These are phyloP conservation scores for Drosophila pseudoobscura DNA, from an alignment of 1,140 invertebrate genomes.

Conservation along the genomic window DNA sequence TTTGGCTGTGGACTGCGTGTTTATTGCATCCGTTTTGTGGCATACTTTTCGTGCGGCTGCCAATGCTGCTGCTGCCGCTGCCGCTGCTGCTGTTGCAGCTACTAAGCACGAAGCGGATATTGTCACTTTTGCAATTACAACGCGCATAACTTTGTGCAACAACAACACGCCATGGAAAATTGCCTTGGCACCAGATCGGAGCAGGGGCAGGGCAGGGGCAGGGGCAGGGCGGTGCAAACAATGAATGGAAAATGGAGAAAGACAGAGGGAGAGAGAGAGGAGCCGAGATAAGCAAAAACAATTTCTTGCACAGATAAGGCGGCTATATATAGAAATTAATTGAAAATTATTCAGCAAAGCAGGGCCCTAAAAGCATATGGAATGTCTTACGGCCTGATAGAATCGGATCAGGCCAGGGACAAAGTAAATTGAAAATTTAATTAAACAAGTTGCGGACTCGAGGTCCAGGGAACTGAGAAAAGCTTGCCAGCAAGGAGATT, in stretches of 20 bases:
- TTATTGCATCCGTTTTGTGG: slow-evolving; percentile 66
- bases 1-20: slow-evolving; percentile 52
- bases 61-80: slow-evolving; percentile 33
- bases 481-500: too few relatives aligned
- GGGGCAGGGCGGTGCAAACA: slow-evolving; percentile 13
- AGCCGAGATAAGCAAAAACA: slow-evolving; percentile 35
- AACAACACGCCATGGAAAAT: slow-evolving; percentile 50
- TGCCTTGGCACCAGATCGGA: slow-evolving; percentile 40
- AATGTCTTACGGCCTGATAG: slow-evolving; percentile 8
- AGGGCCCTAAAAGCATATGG: slow-evolving; percentile 5
- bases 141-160: slow-evolving; percentile 59
- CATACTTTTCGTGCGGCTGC: slow-evolving; percentile 55
- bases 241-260: slow-evolving; percentile 26
- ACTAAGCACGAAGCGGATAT: slow-evolving; percentile 65
- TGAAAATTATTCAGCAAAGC: slow-evolving; percentile 26
- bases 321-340: slow-evolving; percentile 35
- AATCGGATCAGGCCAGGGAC: slow-evolving; percentile 27
- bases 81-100: slow-evolving; percentile 22
- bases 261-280: slow-evolving; percentile 4
- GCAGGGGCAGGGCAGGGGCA: neutral
- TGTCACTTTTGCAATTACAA: slow-evolving; percentile 67
- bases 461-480: too few relatives aligned
- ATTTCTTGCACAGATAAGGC: slow-evolving; percentile 39
- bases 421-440: slow-evolving; percentile 18
- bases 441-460: slow-evolving; percentile 3